Percentiles rank a stretch among this genome's conserved stretches.
These are phyloP conservation scores for Bostrychus sinensis DNA, from an alignment of 2,113 vertebrate species.

Conservation along the genomic window DNA sequence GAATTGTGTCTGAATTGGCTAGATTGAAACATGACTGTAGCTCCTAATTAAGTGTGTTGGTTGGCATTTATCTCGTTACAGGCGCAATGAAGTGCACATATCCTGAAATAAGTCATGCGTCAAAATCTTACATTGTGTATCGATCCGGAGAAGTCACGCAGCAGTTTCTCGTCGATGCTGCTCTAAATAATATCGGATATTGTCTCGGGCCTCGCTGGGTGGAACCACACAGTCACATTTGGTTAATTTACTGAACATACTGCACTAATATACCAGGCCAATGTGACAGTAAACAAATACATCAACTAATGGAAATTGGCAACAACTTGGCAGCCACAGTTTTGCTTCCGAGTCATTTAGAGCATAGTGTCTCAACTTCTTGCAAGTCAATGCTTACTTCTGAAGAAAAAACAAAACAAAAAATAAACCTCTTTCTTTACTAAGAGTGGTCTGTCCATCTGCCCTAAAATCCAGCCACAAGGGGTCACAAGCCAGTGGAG, in stretches of 20 bases:
- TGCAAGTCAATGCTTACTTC: background rate
- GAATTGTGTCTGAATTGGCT: slow-evolving; percentile 4
- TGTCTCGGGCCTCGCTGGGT: background rate
- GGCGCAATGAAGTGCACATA: slow-evolving; percentile 6
- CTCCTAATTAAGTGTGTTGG: slow-evolving; percentile 31
- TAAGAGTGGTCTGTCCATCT: too few relatives aligned
- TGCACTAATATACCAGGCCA: background rate
- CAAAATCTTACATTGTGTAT: slow-evolving; percentile 35
- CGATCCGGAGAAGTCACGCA: slow-evolving; percentile 35
- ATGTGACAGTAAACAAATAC: slow-evolving; percentile 11
- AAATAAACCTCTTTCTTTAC: too few relatives aligned
- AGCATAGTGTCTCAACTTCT: background rate
- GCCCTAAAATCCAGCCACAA: too few relatives aligned
- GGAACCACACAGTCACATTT: background rate
- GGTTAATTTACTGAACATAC: background rate
- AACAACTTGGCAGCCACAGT: background rate
- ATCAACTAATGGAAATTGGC: slow-evolving; percentile 7
- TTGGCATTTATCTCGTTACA: slow-evolving; percentile 31
- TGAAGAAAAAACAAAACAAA: background rate
- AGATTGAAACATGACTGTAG: slow-evolving; percentile 41
- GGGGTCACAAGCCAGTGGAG: too few relatives aligned
- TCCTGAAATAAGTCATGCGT: slow-evolving; percentile 27
- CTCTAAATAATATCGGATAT: slow-evolving; percentile 10
- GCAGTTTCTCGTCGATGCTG: slow-evolving; percentile 10
- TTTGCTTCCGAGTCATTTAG: slow-evolving; percentile 5